Conservation (phyloP, 2,888 invertebrate genomes). For the Meloe dianella region DNA sequence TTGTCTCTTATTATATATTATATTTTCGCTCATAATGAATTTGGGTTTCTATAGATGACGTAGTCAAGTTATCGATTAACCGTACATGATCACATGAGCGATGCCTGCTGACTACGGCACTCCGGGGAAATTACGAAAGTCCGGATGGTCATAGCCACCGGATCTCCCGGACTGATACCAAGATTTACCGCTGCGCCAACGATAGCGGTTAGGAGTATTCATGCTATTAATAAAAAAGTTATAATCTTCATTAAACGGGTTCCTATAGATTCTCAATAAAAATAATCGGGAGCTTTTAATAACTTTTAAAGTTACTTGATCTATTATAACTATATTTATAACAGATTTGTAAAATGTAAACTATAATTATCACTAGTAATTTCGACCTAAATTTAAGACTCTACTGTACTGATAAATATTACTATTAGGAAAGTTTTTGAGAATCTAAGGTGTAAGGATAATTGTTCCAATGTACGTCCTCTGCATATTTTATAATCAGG, state of each 20-base stretch:
- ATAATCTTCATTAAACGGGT: slow-evolving; percentile 40
- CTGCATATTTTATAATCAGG: background rate
- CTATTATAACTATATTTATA: background rate
- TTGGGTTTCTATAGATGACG: slow-evolving; percentile 12
- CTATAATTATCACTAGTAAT: background rate
- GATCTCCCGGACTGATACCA: slow-evolving; percentile 43
- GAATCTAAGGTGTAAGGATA: background rate
- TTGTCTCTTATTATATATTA: background rate
- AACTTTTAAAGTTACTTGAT: background rate
- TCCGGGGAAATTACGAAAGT: slow-evolving; percentile 52
- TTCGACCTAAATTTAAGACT: background rate
- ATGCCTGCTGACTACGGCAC: slow-evolving; percentile 51
- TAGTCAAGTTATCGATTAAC: slow-evolving; percentile 43
- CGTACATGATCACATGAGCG: slow-evolving; percentile 44
- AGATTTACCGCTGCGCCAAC: slow-evolving; percentile 46
- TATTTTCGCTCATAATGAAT: background rate
- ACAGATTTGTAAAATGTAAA: no score
- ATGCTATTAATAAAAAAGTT: slow-evolving; percentile 45
- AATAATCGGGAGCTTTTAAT: background rate
- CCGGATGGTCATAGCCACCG: slow-evolving; percentile 44
- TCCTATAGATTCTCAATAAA: background rate
- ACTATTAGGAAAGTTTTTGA: background rate
- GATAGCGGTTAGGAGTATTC: slow-evolving; percentile 39
- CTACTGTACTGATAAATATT: background rate
- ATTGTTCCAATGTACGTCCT: background rate